Conservation (phyloP, 2,888 invertebrate species). For the Dorcus hopei region DNA sequence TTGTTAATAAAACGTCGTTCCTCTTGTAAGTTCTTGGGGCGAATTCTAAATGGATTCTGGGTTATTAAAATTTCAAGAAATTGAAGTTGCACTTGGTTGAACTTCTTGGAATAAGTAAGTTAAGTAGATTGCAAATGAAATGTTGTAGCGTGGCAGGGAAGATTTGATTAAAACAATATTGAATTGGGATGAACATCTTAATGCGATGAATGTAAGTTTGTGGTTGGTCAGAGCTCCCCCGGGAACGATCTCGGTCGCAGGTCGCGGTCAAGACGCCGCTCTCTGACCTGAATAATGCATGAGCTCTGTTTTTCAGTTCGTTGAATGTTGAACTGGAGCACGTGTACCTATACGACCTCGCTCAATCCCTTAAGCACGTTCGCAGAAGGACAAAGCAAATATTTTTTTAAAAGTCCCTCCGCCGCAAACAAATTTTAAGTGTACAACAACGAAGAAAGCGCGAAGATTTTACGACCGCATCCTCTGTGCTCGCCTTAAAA, state of each 20-base stretch:
- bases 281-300: constrained; percentile 41
- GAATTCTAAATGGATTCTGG: too few relatives aligned
- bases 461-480: too few relatives aligned
- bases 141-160: too few relatives aligned
- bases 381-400: background rate
- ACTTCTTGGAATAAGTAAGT: too few relatives aligned
- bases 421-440: too few relatives aligned
- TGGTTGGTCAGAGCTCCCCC: constrained; percentile 20
- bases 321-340: constrained; percentile 33
- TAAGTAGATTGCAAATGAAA: too few relatives aligned
- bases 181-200: constrained; percentile 4
- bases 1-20: too few relatives aligned
- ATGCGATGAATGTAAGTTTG: constrained; percentile 8
- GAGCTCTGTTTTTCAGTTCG: constrained; percentile 38
- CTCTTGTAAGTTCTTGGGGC: too few relatives aligned
- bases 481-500: too few relatives aligned
- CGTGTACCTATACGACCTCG: constrained; percentile 32
- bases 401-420: background rate
- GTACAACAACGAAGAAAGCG: too few relatives aligned
- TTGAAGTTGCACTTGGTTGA: too few relatives aligned
- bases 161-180: constrained; percentile 6
- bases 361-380: background rate
- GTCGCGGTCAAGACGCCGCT: constrained; percentile 42
- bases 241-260: constrained; percentile 33
- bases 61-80: too few relatives aligned